A percentile compares a stretch with the other conserved stretches of the same genome.
Evolutionary conservation across 2,888 invertebrate species (phyloP).

Genomic region (Steinernema scapterisci): DNA sequence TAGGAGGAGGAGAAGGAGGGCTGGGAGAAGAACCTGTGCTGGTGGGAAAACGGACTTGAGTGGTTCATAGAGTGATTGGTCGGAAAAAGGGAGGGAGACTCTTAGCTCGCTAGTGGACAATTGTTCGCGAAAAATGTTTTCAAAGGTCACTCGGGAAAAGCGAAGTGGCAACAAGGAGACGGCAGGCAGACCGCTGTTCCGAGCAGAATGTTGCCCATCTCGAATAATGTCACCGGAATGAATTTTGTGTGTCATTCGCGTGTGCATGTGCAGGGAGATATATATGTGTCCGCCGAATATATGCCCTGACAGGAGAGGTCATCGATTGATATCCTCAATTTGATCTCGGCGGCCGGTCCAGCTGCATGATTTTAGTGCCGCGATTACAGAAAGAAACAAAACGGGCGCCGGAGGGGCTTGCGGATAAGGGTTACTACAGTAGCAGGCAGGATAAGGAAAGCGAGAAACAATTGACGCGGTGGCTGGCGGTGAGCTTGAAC

Average conservation of each 20-base stretch:
- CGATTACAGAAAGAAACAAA: background rate
- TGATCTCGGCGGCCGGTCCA: background rate
- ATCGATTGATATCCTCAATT: slow-evolving; percentile 23
- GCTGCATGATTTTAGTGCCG: background rate
- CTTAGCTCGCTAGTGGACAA: background rate
- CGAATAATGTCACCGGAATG: slow-evolving; percentile 8
- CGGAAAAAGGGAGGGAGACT: background rate
- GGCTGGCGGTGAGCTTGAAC: no score
- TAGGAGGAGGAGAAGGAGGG: background rate
- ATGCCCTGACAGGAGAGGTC: slow-evolving; percentile 23
- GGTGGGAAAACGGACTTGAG: background rate
- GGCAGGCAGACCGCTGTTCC: background rate
- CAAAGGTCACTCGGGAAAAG: slow-evolving; percentile 2
- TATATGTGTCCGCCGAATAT: slow-evolving; percentile 2
- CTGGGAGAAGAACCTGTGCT: background rate
- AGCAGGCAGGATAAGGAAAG: background rate
- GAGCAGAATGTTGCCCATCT: background rate
- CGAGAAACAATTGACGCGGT: background rate
- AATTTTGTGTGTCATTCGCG: slow-evolving; percentile 22
- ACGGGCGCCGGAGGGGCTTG: background rate
- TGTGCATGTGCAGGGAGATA: slow-evolving; percentile 6
- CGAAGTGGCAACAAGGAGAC: background rate
- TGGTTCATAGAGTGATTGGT: background rate
- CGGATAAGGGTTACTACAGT: background rate
- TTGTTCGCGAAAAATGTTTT: slow-evolving; percentile 20